Percentiles rank a stretch among this genome's conserved stretches.
phyloP scores from a whole-genome alignment of 2,888 invertebrate species.

The Liopterus haemorrhoidalis region DNA sequence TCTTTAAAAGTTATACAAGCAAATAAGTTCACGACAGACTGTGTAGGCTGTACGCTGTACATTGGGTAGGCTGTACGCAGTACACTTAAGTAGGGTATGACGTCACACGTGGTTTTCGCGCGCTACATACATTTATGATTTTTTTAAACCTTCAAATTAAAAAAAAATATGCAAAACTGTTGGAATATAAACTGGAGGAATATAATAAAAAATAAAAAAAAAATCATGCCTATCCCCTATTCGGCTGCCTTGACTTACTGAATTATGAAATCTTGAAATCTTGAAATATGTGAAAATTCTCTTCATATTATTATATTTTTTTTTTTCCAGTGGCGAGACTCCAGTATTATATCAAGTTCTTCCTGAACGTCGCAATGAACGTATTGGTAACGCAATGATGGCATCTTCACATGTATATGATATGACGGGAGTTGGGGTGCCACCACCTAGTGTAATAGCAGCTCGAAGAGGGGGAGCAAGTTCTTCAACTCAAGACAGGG shows the following conservation, averaged over 20 bases:
- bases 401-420: conserved; percentile 98
- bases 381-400: conserved; percentile 91
- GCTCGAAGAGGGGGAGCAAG: conserved; percentile 34
- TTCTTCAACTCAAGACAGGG: conserved; percentile 47
- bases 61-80: no score
- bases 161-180: no score
- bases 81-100: no score
- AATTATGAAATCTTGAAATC: neutral
- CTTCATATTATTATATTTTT: neutral
- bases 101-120: no score
- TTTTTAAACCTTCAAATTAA: no score
- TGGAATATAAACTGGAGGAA: no score
- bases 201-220: neutral
- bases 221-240: neutral
- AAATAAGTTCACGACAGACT: no score
- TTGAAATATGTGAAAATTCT: neutral
- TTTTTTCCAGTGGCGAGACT: conserved; percentile 68
- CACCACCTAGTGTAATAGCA: conserved; percentile 42
- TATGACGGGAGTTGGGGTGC: conserved; percentile 63
- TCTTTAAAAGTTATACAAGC: no score
- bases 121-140: no score
- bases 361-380: conserved; percentile 88
- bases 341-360: conserved; percentile 92
- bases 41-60: no score
- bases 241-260: no score